Evolutionary conservation across 2,797 vertebrate genomes (phyloP).

Genomic region (Typhlichthys eigenmanni): DNA sequence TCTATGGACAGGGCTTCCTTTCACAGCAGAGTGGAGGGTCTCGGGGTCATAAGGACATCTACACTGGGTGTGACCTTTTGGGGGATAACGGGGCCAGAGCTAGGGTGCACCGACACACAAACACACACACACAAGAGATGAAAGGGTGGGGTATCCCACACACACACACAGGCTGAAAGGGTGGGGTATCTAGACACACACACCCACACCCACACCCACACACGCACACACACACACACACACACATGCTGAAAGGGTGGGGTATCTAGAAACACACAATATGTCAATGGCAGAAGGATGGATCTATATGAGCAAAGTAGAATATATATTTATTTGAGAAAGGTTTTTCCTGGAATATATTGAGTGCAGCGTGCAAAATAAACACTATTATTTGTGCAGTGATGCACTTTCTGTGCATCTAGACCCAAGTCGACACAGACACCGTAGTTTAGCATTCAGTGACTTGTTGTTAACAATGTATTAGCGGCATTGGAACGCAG

Average conservation of each 20-base stretch:
- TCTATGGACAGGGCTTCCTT: slow-evolving; percentile 10
- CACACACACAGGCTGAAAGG: slow-evolving; percentile 13
- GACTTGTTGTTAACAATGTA: slow-evolving; percentile 55
- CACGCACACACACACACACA: slow-evolving; percentile 20
- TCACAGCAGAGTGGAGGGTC: slow-evolving; percentile 19
- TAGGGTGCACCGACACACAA: slow-evolving; percentile 8
- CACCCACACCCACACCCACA: slow-evolving; percentile 12
- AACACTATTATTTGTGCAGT: neutral
- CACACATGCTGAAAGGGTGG: slow-evolving; percentile 1
- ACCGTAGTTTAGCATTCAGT: slow-evolving; percentile 2
- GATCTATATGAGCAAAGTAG: neutral
- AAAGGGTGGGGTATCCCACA: slow-evolving; percentile 15
- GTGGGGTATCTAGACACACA: neutral
- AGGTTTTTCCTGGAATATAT: too few relatives aligned
- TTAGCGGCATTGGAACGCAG: slow-evolving; percentile 29
- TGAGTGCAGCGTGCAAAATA: slow-evolving; percentile 27
- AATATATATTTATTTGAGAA: too few relatives aligned
- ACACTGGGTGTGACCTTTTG: slow-evolving; percentile 34
- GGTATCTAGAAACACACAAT: slow-evolving; percentile 22
- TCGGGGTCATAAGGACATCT: slow-evolving; percentile 41
- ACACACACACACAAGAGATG: slow-evolving; percentile 22
- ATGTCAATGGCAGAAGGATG: slow-evolving; percentile 41
- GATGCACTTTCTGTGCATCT: neutral
- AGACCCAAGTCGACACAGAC: neutral
- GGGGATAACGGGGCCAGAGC: slow-evolving; percentile 16